Conservation (phyloP, 2,797 vertebrate species). For the Natrix natrix region DNA sequence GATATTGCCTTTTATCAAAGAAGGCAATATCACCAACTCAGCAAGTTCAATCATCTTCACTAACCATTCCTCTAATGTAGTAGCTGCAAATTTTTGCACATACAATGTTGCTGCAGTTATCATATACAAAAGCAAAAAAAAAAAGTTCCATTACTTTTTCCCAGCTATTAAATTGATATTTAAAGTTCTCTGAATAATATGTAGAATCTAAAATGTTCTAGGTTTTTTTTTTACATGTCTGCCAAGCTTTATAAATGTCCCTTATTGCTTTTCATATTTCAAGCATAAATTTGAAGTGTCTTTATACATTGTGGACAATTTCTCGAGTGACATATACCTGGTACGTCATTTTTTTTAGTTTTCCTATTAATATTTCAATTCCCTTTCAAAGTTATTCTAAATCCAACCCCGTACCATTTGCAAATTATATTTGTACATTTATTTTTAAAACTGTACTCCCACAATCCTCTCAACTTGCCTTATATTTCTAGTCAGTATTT, state of each 20-base stretch:
- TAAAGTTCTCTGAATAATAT: neutral
- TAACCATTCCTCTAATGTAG: neutral
- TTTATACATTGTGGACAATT: neutral
- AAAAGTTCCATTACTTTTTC: neutral
- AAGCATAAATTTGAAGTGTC: neutral
- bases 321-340: neutral
- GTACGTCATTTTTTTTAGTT: neutral
- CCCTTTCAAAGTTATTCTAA: neutral
- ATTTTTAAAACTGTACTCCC: neutral
- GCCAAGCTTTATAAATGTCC: neutral
- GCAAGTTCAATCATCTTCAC: neutral
- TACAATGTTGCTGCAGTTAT: neutral
- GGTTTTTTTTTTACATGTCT: neutral
- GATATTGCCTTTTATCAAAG: neutral
- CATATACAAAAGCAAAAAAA: neutral
- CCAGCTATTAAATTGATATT: neutral
- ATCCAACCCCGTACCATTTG: neutral
- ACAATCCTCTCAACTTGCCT: neutral
- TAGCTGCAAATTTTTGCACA: neutral
- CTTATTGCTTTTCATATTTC: neutral
- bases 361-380: neutral
- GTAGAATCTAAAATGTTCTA: neutral
- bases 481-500: neutral
- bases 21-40: neutral
- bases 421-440: neutral